Evolutionary conservation across 2,797 vertebrate species (phyloP), one percentile per base, ranked within the genome.

Genomic region (Hydrocynus forskahlii): DNA sequence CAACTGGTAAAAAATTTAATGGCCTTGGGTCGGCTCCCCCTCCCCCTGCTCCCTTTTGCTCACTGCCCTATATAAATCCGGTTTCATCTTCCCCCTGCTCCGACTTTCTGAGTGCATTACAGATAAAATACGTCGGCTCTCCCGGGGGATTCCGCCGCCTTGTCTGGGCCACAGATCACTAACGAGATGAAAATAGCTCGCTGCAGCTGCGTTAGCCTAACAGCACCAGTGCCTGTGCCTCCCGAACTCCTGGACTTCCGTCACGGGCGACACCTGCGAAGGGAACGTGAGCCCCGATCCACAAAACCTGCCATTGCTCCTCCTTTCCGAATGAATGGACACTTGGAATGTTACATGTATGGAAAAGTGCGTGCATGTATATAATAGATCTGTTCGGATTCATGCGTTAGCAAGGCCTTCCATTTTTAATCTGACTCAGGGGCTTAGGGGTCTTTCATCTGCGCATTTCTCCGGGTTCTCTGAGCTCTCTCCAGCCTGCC

Each of bases 351-450:
- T 29, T 3, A 29, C 3, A 29, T 29, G 29, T 29, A 29, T 29
- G 29, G 29, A 29, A 29, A 29, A 29, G 29, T 29, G 89, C 81
- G 75, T 75, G 84, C 60, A 64, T 57, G 86, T 76, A 72, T 83
- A 77, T 85, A 86, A 17, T n/a, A 43, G 63, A 66, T 67, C 29
- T 21, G 17, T 64, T 64, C 78, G 81, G 87, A 77, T 83, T 87
- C 86, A 87, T 90, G 85, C 81, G 86, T 79, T 81, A 81, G 66
- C 79, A 85, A 87, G 78, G 83, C 84, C 79, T 80, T 76, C 88
- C 72, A 75, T 86, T 89, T 88, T 89, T 89, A 88, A 92, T 92
- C 85, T 73, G 86, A 91, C 85, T 91, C 89, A 88, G 85, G 83
- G 79, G 83, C 85, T 91, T 88, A 88, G 86, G 83, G 80, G 82